Conservation (phyloP, 2,113 vertebrate species). For the Mus pahari region DNA sequence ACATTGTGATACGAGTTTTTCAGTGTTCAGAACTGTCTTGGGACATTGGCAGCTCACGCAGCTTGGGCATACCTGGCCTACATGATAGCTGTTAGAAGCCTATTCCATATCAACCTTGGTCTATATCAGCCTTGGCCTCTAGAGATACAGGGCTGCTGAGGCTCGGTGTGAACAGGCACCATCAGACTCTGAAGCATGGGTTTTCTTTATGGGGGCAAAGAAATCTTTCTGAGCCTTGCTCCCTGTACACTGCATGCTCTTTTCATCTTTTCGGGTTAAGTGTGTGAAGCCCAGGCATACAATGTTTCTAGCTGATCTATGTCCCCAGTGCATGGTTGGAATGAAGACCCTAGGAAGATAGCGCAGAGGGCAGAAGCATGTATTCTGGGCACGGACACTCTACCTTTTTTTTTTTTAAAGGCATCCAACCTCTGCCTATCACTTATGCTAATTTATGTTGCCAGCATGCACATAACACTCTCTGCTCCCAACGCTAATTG, state of each 20-base stretch:
- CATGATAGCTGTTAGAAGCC: background rate
- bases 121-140: background rate
- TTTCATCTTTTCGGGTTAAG: background rate
- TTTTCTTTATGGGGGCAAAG: background rate
- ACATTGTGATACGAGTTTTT: background rate
- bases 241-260: background rate
- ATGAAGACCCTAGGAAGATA: background rate
- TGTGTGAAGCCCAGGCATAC: background rate
- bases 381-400: fast-evolving
- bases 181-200: background rate
- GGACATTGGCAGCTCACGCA: background rate
- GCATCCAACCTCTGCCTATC: constrained; percentile 33
- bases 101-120: background rate
- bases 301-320: background rate
- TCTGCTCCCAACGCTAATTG: constrained; percentile 68
- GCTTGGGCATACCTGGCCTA: no score
- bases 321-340: background rate
- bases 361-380: background rate
- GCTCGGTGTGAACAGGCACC: background rate
- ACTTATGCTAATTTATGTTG: constrained; percentile 66
- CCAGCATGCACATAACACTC: constrained; percentile 52
- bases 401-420: constrained; percentile 45
- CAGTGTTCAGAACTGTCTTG: background rate
- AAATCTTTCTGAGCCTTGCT: background rate
- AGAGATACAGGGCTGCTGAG: background rate